A percentile compares a stretch with the other conserved stretches of the same genome.
These are phyloP conservation scores for Cryptophagus acutangulus DNA, from an alignment of 2,888 invertebrate genomes.

Conservation along the genomic window DNA sequence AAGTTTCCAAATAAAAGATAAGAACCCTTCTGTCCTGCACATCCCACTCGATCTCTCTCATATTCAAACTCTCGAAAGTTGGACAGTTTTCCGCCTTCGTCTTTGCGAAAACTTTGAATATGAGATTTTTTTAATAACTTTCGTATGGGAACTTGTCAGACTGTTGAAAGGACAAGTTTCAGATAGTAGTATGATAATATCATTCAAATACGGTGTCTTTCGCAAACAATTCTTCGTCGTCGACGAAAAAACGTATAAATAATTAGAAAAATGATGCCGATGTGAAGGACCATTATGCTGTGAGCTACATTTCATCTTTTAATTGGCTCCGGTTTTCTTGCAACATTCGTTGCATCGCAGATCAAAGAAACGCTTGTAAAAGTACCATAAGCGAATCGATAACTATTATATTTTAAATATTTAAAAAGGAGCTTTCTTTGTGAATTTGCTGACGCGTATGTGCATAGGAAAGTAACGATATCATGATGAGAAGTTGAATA, in stretches of 20 bases:
- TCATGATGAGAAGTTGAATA: constrained; percentile 29
- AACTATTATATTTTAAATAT: too few species aligned
- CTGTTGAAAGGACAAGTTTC: constrained; percentile 23
- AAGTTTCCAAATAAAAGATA: constrained; percentile 41
- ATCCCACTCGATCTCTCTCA: constrained; percentile 19
- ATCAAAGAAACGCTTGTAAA: too few species aligned
- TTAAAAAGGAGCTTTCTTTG: constrained; percentile 27
- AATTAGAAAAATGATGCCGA: too few species aligned
- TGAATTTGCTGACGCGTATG: constrained; percentile 28
- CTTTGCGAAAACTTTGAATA: constrained; percentile 32
- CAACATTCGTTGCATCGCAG: too few species aligned
- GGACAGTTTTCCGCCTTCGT: constrained; percentile 31
- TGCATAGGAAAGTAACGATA: constrained; percentile 34
- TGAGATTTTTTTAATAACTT: constrained; percentile 35
- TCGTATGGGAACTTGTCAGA: constrained; percentile 32
- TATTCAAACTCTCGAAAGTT: constrained; percentile 27
- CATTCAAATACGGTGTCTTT: too few species aligned
- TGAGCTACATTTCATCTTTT: too few species aligned
- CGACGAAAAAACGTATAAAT: too few species aligned
- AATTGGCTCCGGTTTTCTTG: too few species aligned
- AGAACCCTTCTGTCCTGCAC: constrained; percentile 23
- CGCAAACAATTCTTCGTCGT: too few species aligned
- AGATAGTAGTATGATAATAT: constrained; percentile 23
- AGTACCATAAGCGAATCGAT: too few species aligned
- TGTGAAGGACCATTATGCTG: too few species aligned